A percentile compares a stretch with the other conserved stretches of the same genome.
Evolutionary conservation across 1,140 invertebrate species (phyloP).

Genomic region (Penaeus indicus): DNA sequence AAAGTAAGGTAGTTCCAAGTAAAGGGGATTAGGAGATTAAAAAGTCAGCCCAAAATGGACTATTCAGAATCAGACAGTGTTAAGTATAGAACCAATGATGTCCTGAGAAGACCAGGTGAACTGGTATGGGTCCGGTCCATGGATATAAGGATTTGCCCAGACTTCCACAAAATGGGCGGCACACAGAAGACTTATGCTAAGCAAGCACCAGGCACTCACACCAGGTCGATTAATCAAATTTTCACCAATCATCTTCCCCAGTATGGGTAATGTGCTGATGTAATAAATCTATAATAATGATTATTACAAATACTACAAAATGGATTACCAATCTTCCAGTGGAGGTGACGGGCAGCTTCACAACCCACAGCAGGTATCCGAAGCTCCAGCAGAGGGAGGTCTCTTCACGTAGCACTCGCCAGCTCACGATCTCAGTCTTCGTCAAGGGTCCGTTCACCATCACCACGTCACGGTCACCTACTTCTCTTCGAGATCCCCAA

Average conservation of each 20-base stretch:
- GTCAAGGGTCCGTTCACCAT: slow-evolving; percentile 45
- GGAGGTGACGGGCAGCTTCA: slow-evolving; percentile 7
- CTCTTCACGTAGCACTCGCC: slow-evolving; percentile 34
- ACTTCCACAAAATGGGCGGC: slow-evolving; percentile 49
- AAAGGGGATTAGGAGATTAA: slow-evolving; percentile 32
- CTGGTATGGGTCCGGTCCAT: neutral
- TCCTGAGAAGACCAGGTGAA: slow-evolving; percentile 25
- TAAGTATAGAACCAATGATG: slow-evolving; percentile 21
- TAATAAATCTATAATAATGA: neutral
- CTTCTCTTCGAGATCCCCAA: slow-evolving; percentile 53
- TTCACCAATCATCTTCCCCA: neutral
- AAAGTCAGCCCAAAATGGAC: slow-evolving; percentile 33
- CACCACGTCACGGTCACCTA: slow-evolving; percentile 56
- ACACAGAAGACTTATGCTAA: neutral
- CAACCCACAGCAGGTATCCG: slow-evolving; percentile 60
- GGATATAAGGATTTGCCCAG: slow-evolving; percentile 38
- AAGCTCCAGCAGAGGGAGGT: slow-evolving; percentile 73
- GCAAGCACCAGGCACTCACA: slow-evolving; percentile 43
- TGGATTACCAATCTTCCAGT: slow-evolving; percentile 4
- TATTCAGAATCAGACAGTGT: slow-evolving; percentile 12
- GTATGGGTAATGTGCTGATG: neutral
- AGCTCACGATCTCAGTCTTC: slow-evolving; percentile 38
- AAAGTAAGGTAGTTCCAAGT: slow-evolving; percentile 34
- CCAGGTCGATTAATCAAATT: slow-evolving; percentile 11
- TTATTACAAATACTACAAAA: neutral